Percentiles rank a stretch among this genome's conserved stretches.
Evolutionary conservation across 2,113 vertebrate genomes (phyloP).

Genomic region (Craseonycteris thonglongyai): DNA sequence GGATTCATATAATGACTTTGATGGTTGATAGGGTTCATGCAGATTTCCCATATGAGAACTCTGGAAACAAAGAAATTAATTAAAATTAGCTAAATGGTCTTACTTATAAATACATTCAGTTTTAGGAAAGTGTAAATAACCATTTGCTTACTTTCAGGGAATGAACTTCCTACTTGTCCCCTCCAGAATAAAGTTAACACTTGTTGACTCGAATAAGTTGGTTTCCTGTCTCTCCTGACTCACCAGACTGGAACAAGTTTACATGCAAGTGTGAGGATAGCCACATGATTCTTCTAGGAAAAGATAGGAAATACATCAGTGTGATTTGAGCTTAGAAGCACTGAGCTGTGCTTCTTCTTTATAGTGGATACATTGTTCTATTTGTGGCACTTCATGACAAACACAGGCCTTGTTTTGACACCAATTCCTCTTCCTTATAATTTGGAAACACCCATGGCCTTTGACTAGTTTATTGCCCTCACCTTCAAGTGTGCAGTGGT

Average conservation of each 20-base stretch:
- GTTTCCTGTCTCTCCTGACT: background rate
- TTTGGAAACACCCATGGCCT: background rate
- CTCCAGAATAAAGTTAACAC: background rate
- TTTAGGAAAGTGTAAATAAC: background rate
- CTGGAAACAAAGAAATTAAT: background rate
- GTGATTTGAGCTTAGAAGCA: background rate
- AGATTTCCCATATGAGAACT: background rate
- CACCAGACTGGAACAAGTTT: background rate
- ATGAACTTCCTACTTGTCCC: background rate
- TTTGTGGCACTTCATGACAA: background rate
- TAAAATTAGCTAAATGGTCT: background rate
- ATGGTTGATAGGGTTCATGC: background rate
- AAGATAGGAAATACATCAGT: background rate
- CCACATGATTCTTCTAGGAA: background rate
- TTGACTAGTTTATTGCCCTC: background rate
- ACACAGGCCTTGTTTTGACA: background rate
- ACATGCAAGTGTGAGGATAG: background rate
- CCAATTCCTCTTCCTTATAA: background rate
- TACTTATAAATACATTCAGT: background rate
- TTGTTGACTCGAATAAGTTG: background rate
- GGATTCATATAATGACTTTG: background rate
- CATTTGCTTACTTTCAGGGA: background rate
- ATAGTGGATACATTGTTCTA: background rate
- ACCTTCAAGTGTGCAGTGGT: background rate
- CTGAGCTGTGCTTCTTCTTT: background rate